phyloP scores from a whole-genome alignment of 1,140 invertebrate species.

The Nymphalis io region DNA sequence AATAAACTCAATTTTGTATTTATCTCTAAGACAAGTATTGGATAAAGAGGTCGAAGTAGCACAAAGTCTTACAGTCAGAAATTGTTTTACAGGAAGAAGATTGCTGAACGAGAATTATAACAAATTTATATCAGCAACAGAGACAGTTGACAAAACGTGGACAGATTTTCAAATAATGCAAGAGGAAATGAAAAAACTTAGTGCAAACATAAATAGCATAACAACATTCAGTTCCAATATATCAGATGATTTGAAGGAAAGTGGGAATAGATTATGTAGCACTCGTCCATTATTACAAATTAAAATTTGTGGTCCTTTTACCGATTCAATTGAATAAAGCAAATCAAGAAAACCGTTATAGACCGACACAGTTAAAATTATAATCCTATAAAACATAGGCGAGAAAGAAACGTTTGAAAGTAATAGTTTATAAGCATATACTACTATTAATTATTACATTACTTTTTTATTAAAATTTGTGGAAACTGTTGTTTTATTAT shows the following conservation, averaged over 20 bases:
- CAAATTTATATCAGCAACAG: constrained; percentile 99
- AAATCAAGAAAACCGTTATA: constrained; percentile 91
- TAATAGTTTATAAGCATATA: no score
- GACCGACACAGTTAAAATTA: no score
- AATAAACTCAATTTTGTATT: no score
- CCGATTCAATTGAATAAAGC: constrained; percentile 93
- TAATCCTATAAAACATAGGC: no score
- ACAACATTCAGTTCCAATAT: constrained; percentile 96
- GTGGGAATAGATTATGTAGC: constrained; percentile 92
- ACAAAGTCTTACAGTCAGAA: constrained; percentile 96
- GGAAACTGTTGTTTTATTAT: background rate
- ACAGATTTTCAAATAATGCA: constrained; percentile 99
- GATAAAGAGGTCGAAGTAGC: constrained; percentile 91
- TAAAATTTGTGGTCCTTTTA: constrained; percentile 97
- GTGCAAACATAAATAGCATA: constrained; percentile 95
- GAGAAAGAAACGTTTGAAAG: no score
- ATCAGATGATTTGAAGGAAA: constrained; percentile 94
- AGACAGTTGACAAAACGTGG: constrained; percentile 99
- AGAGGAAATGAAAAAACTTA: constrained; percentile 96
- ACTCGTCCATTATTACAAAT: constrained; percentile 94
- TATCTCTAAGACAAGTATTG: constrained; percentile 91
- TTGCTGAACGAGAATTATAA: constrained; percentile 99
- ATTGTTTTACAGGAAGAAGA: no score
- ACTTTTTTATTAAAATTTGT: background rate
- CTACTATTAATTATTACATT: no score